Evolutionary conservation across 2,797 vertebrate genomes (phyloP), one percentile per base, ranked within the genome.

Genomic region (Gallinago solitaria): DNA sequence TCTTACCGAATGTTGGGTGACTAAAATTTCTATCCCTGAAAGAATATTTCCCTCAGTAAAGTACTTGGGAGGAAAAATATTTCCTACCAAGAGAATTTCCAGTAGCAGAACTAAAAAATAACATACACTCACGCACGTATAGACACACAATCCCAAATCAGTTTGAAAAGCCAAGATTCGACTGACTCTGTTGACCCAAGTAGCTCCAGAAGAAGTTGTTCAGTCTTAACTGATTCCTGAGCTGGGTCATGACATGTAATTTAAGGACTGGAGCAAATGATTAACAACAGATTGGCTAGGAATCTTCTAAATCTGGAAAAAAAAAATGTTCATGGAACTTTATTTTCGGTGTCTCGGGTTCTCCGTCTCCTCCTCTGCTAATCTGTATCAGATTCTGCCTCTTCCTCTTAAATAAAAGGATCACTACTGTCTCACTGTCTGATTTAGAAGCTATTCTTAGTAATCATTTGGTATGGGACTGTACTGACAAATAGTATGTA

Each of bases 221-320:
- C 53, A 57, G 51, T 53, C 60, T 64, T 80, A 84, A 80, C 82
- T 78, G 76, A 50, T 88, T 95, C 76, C 82, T 78, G 69, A 86
- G 61, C 73, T 91, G 76, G 73, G 60, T 96, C 87, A 35, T 56
- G 84, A 61, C 73, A 13, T 19, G 45, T 70, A 53, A 50, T 75
- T 27, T 16, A 68, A 88, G 61, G 76, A 41, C 60, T 83, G 73
- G 87, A 94, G 85, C 61, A 85, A 94, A 82, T 94, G 83, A 96
- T 89, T 94, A 93, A 71, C 48, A 87, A 77, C 91, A 97, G 87
- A 91, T 95, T 90, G 79, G 23, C 61, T 53, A 94, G 91, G 68
- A 91, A 83, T 81, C 73, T 89, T 95, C 57, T 89, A 92, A 92
- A 67, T 83, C 65, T 91, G 89, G 89, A 65, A 86, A 73, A 89